Percentiles rank a stretch among this genome's conserved stretches.
Evolutionary conservation across 1,140 invertebrate species (phyloP).

Genomic region (Amyelois transitella): DNA sequence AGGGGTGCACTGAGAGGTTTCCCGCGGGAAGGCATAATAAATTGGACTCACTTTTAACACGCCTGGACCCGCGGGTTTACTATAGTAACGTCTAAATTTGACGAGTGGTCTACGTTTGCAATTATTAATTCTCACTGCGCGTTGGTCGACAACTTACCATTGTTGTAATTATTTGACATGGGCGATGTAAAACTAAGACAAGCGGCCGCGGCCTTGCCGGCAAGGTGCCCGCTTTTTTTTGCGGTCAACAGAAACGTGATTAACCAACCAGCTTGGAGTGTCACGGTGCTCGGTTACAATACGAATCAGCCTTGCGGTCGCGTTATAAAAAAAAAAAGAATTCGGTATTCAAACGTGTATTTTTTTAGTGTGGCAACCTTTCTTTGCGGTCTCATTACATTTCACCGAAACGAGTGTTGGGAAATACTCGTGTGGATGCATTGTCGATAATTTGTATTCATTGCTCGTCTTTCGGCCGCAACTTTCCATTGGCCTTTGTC

Average conservation of each 20-base stretch:
- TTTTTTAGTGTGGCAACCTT: slow-evolving; percentile 24
- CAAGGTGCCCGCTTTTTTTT: slow-evolving; percentile 59
- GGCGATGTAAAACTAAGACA: slow-evolving; percentile 42
- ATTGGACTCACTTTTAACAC: too few relatives aligned
- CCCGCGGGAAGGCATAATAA: too few relatives aligned
- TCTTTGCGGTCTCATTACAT: slow-evolving; percentile 38
- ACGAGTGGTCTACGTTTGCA: too few relatives aligned
- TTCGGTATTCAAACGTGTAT: slow-evolving; percentile 5
- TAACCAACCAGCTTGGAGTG: slow-evolving; percentile 33
- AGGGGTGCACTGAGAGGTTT: too few relatives aligned
- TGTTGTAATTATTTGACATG: slow-evolving; percentile 42
- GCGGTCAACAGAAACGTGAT: slow-evolving; percentile 53
- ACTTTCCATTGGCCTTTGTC: slow-evolving; percentile 67
- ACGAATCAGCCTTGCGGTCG: slow-evolving; percentile 17
- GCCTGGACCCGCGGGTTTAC: too few relatives aligned
- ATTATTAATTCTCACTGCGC: too few relatives aligned
- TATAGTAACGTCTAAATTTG: too few relatives aligned
- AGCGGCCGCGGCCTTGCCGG: slow-evolving; percentile 41
- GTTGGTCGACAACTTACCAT: slow-evolving; percentile 2
- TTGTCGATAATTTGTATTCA: slow-evolving; percentile 66
- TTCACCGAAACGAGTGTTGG: slow-evolving; percentile 29
- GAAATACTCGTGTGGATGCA: slow-evolving; percentile 44
- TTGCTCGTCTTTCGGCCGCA: slow-evolving; percentile 25
- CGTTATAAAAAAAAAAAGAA: background rate
- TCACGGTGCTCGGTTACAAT: slow-evolving; percentile 24